Conservation (phyloP, 2,113 vertebrate species). For the Myocastor coypus region DNA sequence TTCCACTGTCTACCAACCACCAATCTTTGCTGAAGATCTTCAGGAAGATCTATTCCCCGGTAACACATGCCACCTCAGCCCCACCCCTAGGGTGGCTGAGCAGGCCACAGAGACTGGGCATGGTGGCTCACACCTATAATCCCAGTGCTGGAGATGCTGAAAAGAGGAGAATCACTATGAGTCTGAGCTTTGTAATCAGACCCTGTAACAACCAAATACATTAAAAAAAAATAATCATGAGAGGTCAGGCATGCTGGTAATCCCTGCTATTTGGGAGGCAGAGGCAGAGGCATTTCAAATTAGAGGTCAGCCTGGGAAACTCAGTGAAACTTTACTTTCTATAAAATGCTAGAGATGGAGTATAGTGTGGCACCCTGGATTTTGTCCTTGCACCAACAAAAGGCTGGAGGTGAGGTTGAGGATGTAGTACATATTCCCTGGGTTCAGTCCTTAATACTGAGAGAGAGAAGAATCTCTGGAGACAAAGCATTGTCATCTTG, state of each 20-base stretch:
- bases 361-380: not conserved
- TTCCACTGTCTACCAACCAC: not conserved
- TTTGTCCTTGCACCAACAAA: no score
- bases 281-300: not conserved
- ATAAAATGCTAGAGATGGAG: not conserved
- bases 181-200: no score
- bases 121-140: no score
- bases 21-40: not conserved
- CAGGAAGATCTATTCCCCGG: not conserved
- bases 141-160: no score
- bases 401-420: not conserved
- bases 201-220: no score
- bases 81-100: no score
- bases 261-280: not conserved
- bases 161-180: no score
- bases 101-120: no score
- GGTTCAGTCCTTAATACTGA: not conserved
- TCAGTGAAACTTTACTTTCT: not conserved
- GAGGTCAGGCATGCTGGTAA: not conserved
- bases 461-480: not conserved
- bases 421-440: not conserved
- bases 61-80: no score
- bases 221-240: not conserved
- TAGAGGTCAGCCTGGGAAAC: not conserved
- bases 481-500: not conserved